Evolutionary conservation across 2,888 invertebrate species (phyloP).

Genomic region (Autographa pulchrina): DNA sequence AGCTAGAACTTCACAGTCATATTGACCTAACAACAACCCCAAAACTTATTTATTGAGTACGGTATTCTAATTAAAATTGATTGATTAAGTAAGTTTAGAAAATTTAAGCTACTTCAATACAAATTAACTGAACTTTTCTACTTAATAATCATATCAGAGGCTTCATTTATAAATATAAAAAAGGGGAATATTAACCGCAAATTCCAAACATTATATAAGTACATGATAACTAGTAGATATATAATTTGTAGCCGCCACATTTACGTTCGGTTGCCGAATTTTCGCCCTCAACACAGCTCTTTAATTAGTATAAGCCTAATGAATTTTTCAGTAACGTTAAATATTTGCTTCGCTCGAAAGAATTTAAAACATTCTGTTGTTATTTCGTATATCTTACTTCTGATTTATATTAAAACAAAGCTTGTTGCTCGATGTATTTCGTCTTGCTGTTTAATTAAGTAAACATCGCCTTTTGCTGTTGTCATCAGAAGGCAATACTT

Average conservation of each 20-base stretch:
- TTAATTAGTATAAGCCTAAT: slow-evolving; percentile 73
- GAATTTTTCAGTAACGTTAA: slow-evolving; percentile 69
- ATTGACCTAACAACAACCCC: slow-evolving; percentile 49
- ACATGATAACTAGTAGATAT: slow-evolving; percentile 50
- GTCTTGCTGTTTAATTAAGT: slow-evolving; percentile 51
- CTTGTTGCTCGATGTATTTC: slow-evolving; percentile 38
- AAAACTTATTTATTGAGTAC: slow-evolving; percentile 39
- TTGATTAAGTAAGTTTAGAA: slow-evolving; percentile 52
- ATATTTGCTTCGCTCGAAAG: slow-evolving; percentile 66
- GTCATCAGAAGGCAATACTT: slow-evolving; percentile 44
- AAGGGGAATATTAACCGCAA: slow-evolving; percentile 24
- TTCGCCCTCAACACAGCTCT: slow-evolving; percentile 67
- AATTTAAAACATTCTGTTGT: slow-evolving; percentile 65
- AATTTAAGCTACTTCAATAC: slow-evolving; percentile 43
- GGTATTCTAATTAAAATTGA: slow-evolving; percentile 59
- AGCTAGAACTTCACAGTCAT: slow-evolving; percentile 41
- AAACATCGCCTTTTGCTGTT: slow-evolving; percentile 42
- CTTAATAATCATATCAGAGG: slow-evolving; percentile 39
- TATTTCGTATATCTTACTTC: slow-evolving; percentile 63
- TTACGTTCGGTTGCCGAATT: slow-evolving; percentile 55
- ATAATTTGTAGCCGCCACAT: slow-evolving; percentile 63
- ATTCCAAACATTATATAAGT: slow-evolving; percentile 39
- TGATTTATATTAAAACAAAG: slow-evolving; percentile 55
- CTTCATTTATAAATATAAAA: slow-evolving; percentile 36
- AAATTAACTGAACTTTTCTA: slow-evolving; percentile 45